Base-by-base conservation (phyloP, 1,140 invertebrate species). In the Acromyrmex echinatior region DNA sequence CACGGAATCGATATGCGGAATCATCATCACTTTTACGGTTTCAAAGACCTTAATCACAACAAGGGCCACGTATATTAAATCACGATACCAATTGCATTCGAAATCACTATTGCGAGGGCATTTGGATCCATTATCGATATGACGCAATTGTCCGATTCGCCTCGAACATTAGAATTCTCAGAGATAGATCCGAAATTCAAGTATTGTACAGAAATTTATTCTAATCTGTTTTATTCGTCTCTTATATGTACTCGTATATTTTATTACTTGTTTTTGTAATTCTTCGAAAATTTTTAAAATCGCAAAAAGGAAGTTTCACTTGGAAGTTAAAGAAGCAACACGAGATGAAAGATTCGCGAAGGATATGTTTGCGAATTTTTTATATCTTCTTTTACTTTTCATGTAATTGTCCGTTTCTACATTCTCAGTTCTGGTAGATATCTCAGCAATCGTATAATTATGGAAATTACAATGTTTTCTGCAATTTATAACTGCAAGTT, bases 41-140 rank as follows among this genome's bases (percentile, higher is more conserved):
- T 21, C 35, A 66, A 87, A 91, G 87, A 65, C 82, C 81, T 88
- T 79, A 91, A 88, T 85, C 90, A 84, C 53, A 84, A 80, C 86
- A 90, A 91, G 91, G 90, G 87, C 85, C 81, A 66, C 82, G 76
- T 81, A 76, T 62, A 45, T 68, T 82, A 53, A 86, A 70, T 56
- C 25, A n/a, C 35, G 65, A 25, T 73, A 87, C 86, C 51, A 66
- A 65, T 87, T 80, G 88, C 81, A 90, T 91, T 88, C 87, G 16
- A 81, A 91, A 88, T 87, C 49, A 85, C 18, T 31, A 25, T 14
- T 14, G 14, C 87, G 62, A 87, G 35, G 86, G 68, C 79, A 62
- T 28, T 80, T 16, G 5, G 25, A 18, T 0, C 28, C 25, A 76
- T 2, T 2, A n/a, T 58, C 31, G 10, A 78, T 25, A n/a, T 6